Evolutionary conservation across 2,797 vertebrate species (phyloP), one percentile per base, ranked within the genome.

Genomic region (Meda fulgida): DNA sequence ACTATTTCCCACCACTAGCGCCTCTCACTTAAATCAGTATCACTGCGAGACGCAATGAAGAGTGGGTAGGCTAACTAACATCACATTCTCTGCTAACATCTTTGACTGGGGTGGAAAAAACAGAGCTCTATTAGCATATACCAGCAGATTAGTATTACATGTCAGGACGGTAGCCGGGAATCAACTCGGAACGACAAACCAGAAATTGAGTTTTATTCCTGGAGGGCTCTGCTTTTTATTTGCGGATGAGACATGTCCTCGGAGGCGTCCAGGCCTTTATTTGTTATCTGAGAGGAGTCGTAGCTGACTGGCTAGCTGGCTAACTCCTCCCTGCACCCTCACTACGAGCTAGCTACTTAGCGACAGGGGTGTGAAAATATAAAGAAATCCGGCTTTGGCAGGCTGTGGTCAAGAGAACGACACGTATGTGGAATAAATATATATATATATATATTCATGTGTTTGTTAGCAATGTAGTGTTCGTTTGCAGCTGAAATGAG

Each of bases 91-190:
- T n/a, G n/a, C n/a, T n/a, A n/a, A n/a, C 67, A 11, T 65, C 67
- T 79, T 38, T 60, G 18, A 14, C 23, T 65, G 78, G 87, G 88
- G 43, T 46, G 23, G 58, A 84, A 85, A 71, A 83, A 90, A 89
- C 89, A 89, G 81, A 38, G 89, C 86, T 91, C 88, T 84, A 76
- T 80, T 85, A 85, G 55, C 85, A 23, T 67, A 53, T 48, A 63
- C 76, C 84, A 79, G 86, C 85, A 91, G 91, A 93, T n/a, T 46
- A 58, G 92, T 84, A 89, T 90, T 89, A 90, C 91, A 93, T 89
- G 89, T 72, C 84, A 80, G 89, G 60, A 85, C 83, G 60, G 65
- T 51, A 81, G 43, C 63, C n/a, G 73, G 43, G 31, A 76, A 13
- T 77, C 36, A 19, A n/a, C 13, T 80, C 63, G 87, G 84, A 31